Conservation (phyloP, 2,797 vertebrate genomes). For the Neomorphus geoffroyi region DNA sequence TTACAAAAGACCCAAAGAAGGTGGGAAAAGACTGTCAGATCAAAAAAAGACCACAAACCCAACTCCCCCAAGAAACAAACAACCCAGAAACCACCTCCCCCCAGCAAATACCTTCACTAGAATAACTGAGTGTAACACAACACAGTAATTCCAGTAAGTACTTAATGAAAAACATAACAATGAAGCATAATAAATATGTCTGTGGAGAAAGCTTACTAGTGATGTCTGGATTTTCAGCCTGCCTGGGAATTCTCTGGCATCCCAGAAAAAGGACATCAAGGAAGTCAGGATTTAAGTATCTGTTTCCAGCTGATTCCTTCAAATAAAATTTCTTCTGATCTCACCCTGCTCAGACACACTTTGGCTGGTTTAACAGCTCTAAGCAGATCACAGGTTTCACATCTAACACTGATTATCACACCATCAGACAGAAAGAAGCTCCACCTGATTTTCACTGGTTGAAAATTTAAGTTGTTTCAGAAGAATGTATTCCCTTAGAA, state of each 20-base stretch:
- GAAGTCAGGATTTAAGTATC: not conserved
- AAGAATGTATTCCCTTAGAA: not conserved
- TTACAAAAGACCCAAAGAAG: not conserved
- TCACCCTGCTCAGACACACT: not conserved
- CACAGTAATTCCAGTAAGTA: not conserved
- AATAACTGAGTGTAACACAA: not conserved
- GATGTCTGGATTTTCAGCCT: not conserved
- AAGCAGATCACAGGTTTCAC: not conserved
- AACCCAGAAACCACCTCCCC: not conserved
- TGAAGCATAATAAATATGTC: not conserved
- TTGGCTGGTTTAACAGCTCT: not conserved
- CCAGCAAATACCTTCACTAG: not conserved
- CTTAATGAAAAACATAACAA: not conserved
- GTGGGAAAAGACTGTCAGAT: not conserved
- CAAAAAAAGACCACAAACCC: not conserved
- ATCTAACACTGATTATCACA: not conserved
- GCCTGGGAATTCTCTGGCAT: not conserved
- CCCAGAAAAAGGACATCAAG: not conserved
- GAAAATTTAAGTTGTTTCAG: not conserved
- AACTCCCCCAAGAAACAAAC: too few species aligned
- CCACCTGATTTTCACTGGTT: not conserved
- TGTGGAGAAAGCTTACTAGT: not conserved
- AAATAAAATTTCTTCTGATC: not conserved
- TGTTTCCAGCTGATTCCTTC: not conserved
- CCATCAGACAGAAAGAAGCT: not conserved